Percentiles rank a stretch among this genome's conserved stretches.
These are phyloP conservation scores for Microplitis mediator DNA, from an alignment of 1,140 invertebrate genomes.

Conservation along the genomic window DNA sequence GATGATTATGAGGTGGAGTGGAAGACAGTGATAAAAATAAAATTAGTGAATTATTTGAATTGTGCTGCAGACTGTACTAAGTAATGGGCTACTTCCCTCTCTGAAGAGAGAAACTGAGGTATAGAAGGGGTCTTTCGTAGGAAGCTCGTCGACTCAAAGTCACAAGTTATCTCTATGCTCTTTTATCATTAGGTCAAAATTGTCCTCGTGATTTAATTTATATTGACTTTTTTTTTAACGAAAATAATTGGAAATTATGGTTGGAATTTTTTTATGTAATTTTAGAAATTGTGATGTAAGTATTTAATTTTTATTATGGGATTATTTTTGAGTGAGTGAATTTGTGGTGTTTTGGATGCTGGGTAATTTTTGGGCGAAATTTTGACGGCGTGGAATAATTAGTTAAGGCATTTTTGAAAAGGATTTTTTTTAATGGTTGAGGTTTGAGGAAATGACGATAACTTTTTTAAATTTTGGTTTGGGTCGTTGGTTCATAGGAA, in stretches of 20 bases:
- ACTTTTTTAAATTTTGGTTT: no score
- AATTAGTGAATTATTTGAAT: conserved; percentile 31
- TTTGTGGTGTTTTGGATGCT: neutral
- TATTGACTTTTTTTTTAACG: conserved; percentile 34
- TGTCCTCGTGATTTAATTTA: conserved; percentile 46
- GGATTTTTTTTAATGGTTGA: no score
- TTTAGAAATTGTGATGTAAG: no score
- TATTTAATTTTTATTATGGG: no score
- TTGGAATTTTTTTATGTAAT: no score
- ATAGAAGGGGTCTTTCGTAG: conserved; percentile 50
- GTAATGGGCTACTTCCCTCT: conserved; percentile 59
- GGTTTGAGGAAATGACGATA: no score
- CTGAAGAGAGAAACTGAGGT: conserved; percentile 8
- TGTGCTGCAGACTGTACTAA: conserved; percentile 57
- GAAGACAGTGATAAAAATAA: neutral
- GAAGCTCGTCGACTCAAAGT: conserved; percentile 57
- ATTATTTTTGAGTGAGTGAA: no score
- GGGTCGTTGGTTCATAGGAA: no score
- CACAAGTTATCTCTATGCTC: conserved; percentile 47
- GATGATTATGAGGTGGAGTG: neutral
- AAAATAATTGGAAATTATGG: no score
- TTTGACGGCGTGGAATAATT: neutral
- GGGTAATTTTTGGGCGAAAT: no score
- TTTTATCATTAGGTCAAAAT: conserved; percentile 55
- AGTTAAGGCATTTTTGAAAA: neutral